Base-by-base conservation (phyloP, 2,113 vertebrate genomes). In the Lasiurus borealis region DNA sequence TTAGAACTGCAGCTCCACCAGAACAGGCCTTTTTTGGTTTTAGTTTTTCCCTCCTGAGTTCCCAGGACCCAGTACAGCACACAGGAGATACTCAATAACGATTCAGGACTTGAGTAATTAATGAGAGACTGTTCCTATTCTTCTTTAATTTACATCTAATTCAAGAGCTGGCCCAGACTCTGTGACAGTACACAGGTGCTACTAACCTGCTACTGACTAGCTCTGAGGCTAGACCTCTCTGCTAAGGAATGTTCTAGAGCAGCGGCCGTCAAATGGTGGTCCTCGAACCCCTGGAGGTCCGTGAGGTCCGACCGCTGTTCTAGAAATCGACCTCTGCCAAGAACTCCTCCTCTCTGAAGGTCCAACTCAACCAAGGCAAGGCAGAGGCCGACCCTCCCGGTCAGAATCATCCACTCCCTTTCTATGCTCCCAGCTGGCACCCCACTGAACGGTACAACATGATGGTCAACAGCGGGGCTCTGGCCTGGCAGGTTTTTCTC, bases 401-500 rank as follows among this genome's bases (percentile, higher is more conserved):
- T 7, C 54, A 14, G 66, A 81, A 52, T 12, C 29, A 16, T 14
- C 48, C 8, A 16, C 27, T 64, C 66, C 75, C 16, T 64, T n/a
- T 57, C 52, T 4, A 1, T 2, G 11, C 34, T 40, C 81, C 69
- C 48, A 13, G 48, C 36, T 19, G 71, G 71, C 11, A 0, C 6
- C 46, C 25, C 23, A 2, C 25, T 8, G 1, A 46, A 4, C 3
- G 64, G 21, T 8, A 46, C 25, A 10, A 5, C 34, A 2, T 3
- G 15, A 9, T 0, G 23, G 54, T 31, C 75, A 34, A 29, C 46
- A 64, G 23, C 21, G 52, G 11, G 40, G 72, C 13, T 64, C n/a
- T 8, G 64, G 29, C 3, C 19, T 23, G 54, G 54, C 54, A 2
- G 1, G 54, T 57, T 23, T 57, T 23, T 23, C 54, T 57, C 8